Evolutionary conservation across 2,888 invertebrate genomes (phyloP).

Genomic region (Tribolium freemani): DNA sequence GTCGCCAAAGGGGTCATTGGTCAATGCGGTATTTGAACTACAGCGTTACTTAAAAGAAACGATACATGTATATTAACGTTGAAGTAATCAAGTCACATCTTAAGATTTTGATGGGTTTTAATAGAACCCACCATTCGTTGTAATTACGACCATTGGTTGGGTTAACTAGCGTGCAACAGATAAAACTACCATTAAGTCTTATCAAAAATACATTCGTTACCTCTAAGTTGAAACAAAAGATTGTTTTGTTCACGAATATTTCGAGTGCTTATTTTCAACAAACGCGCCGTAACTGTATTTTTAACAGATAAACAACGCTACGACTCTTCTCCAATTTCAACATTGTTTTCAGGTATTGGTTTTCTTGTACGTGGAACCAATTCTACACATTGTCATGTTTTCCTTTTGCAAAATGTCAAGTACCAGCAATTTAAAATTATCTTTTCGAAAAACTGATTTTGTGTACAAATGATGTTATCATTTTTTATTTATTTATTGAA

Average conservation of each 20-base stretch:
- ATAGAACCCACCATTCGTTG: conserved; percentile 19
- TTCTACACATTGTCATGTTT: too few species aligned
- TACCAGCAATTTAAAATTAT: too few species aligned
- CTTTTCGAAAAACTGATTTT: too few species aligned
- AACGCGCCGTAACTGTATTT: neutral
- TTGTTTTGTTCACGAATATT: neutral
- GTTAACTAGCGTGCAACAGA: conserved; percentile 1
- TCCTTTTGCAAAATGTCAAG: too few species aligned
- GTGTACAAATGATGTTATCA: too few species aligned
- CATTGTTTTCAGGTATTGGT: neutral
- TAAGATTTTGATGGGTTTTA: conserved; percentile 36
- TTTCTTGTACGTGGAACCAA: too few species aligned
- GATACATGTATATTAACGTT: conserved; percentile 29
- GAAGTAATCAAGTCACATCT: conserved; percentile 28
- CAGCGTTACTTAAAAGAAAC: conserved; percentile 24
- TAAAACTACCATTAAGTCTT: conserved; percentile 10
- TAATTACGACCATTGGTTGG: conserved; percentile 13
- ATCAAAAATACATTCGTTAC: neutral
- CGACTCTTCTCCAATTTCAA: neutral
- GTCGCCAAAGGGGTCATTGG: conserved; percentile 57
- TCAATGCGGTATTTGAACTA: conserved; percentile 63
- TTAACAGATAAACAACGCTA: neutral
- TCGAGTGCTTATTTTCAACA: neutral
- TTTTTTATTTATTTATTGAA: too few species aligned
- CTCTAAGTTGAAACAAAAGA: neutral